Evolutionary conservation across 2,113 vertebrate genomes (phyloP), one percentile per base, ranked within the genome.

Genomic region (Ellobius talpinus): DNA sequence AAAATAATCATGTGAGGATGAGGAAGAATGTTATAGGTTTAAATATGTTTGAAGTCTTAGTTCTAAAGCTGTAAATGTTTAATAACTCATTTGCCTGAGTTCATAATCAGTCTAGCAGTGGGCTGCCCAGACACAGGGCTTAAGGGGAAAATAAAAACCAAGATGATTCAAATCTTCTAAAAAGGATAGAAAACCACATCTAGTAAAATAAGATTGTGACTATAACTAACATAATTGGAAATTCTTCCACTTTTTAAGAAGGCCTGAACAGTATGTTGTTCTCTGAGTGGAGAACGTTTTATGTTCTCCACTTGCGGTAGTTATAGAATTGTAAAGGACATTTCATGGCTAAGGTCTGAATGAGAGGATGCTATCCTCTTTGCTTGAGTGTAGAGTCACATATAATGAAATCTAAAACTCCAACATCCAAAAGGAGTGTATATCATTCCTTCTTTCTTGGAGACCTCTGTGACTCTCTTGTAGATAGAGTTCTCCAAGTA

Each of bases 201-300:
- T 72, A 87, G 63, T 93, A 74, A 79, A 86, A 47, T 66, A 36
- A 89, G 63, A 11, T 55, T 19, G 77, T 90, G 81, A 70, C 8
- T 76, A 55, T 14, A 50, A 23, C 31, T 91, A 84, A 63, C 8
- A 58, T 47, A 21, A 65, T 47, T 76, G 33, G 5, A 65, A 47
- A 79, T 74, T 93, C 31, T 90, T 85, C 66, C 36, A 50, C 73
- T 92, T 92, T 96, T 36, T 21, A 42, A 78, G 63, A 90, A 92
- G 47, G 58, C 1, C 16, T 33, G 50, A 74, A 17, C 36, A 89
- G 76, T 31, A 82, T 68, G 63, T 65, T 91, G 12, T 74, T 91
- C n/a, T 85, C 33, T 96, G 45, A 45, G n/a, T 68, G 61, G 24
- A 93, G 55, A 65, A 65, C 16, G 7, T 16, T 21, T 14, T 10